Evolutionary conservation across 2,888 invertebrate genomes (phyloP).

Genomic region (Anoplius nigerrimus): DNA sequence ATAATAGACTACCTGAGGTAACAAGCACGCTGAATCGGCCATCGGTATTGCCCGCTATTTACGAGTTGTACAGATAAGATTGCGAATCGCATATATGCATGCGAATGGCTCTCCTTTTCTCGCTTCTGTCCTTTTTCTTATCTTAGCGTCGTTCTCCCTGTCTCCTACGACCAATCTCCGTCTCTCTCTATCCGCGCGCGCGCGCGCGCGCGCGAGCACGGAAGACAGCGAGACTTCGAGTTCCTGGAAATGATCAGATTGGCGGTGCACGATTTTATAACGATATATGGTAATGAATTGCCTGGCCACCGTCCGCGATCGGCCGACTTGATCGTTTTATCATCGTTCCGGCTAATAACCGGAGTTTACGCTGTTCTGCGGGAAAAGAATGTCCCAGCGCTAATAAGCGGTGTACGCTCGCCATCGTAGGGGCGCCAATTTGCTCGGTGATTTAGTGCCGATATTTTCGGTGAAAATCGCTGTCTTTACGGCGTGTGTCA

Average conservation of each 20-base stretch:
- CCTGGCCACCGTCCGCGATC: not conserved
- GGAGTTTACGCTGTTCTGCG: not conserved
- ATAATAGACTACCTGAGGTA: constrained; percentile 51
- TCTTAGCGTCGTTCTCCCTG: not conserved
- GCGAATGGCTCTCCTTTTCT: constrained; percentile 31
- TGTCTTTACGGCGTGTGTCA: not conserved
- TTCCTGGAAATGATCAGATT: constrained; percentile 37
- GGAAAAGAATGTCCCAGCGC: not conserved
- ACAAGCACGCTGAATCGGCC: no score
- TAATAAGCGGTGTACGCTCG: no score
- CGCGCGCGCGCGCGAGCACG: no score
- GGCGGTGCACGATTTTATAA: constrained; percentile 42
- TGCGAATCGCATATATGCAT: constrained; percentile 29
- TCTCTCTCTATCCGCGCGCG: constrained; percentile 6
- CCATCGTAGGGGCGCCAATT: no score
- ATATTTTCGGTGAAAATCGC: no score
- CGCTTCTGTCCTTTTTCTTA: constrained; percentile 15
- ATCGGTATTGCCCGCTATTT: constrained; percentile 42
- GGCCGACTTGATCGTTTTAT: not conserved
- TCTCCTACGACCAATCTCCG: not conserved
- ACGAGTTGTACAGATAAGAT: constrained; percentile 57
- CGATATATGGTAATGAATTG: constrained; percentile 46
- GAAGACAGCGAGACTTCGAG: constrained; percentile 20
- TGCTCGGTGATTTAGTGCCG: no score
- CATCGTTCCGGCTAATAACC: not conserved